These are phyloP conservation scores for Fukomys damarensis DNA, from an alignment of 2,113 vertebrate species.

Conservation along the genomic window DNA sequence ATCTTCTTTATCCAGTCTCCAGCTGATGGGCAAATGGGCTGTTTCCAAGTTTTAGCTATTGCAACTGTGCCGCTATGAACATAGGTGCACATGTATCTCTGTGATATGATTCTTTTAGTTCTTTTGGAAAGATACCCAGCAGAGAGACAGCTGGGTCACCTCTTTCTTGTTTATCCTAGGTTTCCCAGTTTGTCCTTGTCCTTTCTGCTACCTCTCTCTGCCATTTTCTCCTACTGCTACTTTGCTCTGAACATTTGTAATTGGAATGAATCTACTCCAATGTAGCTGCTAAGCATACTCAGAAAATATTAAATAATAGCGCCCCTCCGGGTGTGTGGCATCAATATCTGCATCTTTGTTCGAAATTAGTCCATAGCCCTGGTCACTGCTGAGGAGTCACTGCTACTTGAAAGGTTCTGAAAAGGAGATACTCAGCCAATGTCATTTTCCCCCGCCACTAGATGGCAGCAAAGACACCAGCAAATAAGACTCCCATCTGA, in stretches of 20 bases:
- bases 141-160: too few relatives aligned
- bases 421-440: neutral
- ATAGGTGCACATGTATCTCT: too few relatives aligned
- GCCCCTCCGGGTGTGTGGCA: neutral
- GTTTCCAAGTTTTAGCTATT: too few relatives aligned
- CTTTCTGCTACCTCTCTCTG: neutral
- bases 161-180: neutral
- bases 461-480: conserved; percentile 58
- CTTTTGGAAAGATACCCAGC: too few relatives aligned
- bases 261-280: neutral
- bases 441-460: conserved; percentile 14
- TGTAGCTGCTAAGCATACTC: neutral
- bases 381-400: neutral
- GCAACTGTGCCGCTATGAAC: too few relatives aligned
- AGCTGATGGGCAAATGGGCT: too few relatives aligned
- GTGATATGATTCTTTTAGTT: too few relatives aligned
- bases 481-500: neutral
- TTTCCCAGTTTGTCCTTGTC: neutral
- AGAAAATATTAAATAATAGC: neutral
- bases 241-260: neutral
- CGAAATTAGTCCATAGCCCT: neutral
- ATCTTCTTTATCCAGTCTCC: too few relatives aligned
- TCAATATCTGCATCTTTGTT: neutral
- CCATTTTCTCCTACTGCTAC: neutral
- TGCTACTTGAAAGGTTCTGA: neutral